Evolutionary conservation across 2,797 vertebrate genomes (phyloP).

Genomic region (Morelia viridis): DNA sequence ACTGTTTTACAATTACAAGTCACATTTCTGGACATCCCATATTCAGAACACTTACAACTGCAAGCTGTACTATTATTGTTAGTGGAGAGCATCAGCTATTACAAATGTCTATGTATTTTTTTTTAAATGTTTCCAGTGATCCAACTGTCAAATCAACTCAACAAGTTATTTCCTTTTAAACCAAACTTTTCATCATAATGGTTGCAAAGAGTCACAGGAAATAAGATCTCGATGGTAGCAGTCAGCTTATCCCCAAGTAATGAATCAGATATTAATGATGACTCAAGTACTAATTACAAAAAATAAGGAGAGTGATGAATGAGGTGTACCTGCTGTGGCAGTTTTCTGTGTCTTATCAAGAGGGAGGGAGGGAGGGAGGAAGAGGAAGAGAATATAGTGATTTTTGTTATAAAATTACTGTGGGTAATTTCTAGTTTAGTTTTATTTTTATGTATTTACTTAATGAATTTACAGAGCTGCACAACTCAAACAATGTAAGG

Average conservation of each 20-base stretch:
- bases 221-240: not conserved
- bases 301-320: constrained; percentile 12
- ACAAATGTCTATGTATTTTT: not conserved
- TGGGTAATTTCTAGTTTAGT: too few relatives aligned
- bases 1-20: not conserved
- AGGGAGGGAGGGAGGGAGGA: not conserved
- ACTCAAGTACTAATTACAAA: not conserved
- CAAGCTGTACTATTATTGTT: not conserved
- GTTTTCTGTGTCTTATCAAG: not conserved
- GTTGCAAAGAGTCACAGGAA: not conserved
- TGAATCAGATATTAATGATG: constrained; percentile 10
- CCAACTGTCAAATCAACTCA: not conserved
- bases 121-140: not conserved
- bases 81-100: not conserved
- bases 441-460: too few relatives aligned
- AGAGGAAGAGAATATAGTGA: too few relatives aligned
- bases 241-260: not conserved
- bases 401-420: too few relatives aligned
- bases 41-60: not conserved
- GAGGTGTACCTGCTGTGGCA: not conserved
- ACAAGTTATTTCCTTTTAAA: constrained; percentile 7
- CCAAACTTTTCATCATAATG: not conserved
- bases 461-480: too few relatives aligned
- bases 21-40: not conserved
- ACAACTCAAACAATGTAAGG: too few relatives aligned